Percentiles rank a stretch among this genome's conserved stretches.
Evolutionary conservation across 2,797 vertebrate genomes (phyloP).

Genomic region (Carduelis carduelis): DNA sequence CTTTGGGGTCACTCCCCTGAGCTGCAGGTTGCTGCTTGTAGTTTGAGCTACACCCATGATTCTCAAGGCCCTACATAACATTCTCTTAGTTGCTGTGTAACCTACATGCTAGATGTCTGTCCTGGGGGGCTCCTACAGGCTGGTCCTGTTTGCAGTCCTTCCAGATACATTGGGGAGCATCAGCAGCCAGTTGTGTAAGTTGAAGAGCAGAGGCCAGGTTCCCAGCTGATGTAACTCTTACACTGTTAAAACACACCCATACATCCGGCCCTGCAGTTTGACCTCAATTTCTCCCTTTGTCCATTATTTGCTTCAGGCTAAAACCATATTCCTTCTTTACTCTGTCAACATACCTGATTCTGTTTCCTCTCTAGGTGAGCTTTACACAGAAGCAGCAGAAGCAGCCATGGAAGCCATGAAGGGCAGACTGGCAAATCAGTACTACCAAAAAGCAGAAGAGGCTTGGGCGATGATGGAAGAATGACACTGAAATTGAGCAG

Average conservation of each 20-base stretch:
- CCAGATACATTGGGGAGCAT: neutral
- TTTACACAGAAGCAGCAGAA: slow-evolving; percentile 94
- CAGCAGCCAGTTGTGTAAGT: neutral
- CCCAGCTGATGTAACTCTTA: neutral
- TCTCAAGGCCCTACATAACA: neutral
- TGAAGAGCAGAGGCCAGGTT: neutral
- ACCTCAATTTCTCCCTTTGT: neutral
- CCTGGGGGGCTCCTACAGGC: neutral
- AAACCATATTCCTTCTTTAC: neutral
- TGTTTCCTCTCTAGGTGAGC: slow-evolving; percentile 80
- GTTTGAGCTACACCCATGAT: neutral
- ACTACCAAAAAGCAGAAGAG: slow-evolving; percentile 95
- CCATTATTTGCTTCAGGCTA: neutral
- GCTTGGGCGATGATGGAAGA: slow-evolving; percentile 93
- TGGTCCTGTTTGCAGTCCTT: fast-evolving
- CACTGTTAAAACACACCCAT: neutral
- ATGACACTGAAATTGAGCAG: slow-evolving; percentile 1
- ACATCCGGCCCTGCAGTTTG: neutral
- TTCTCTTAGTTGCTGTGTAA: neutral
- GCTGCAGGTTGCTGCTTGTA: neutral
- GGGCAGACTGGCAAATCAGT: slow-evolving; percentile 91
- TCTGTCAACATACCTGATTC: neutral
- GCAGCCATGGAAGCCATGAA: slow-evolving; percentile 95
- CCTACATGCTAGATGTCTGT: fast-evolving
- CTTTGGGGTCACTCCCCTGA: neutral